Evolutionary conservation across 2,113 vertebrate species (phyloP).

Genomic region (Cebus imitator): DNA sequence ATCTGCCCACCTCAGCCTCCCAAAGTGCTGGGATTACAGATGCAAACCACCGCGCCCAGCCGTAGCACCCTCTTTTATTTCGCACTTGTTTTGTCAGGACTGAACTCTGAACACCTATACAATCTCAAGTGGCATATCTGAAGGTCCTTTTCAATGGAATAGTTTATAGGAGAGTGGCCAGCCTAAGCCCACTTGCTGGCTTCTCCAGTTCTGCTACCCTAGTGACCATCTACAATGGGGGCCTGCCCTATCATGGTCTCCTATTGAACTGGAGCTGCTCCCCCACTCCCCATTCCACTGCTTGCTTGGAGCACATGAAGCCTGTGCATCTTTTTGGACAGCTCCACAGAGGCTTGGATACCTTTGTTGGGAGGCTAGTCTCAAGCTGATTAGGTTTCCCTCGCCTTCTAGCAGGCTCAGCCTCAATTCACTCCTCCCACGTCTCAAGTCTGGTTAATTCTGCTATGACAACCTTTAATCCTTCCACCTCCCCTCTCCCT

Average conservation of each 20-base stretch:
- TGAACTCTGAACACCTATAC: not conserved
- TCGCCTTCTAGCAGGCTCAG: not conserved
- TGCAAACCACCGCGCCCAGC: no score
- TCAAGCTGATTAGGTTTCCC: not conserved
- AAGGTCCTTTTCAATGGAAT: not conserved
- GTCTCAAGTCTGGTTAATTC: not conserved
- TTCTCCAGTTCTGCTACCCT: not conserved
- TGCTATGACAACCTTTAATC: not conserved
- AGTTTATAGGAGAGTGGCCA: not conserved
- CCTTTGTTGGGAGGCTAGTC: not conserved
- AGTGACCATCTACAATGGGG: not conserved
- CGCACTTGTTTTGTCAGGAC: not conserved
- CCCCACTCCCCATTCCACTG: not conserved
- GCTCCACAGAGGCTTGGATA: not conserved
- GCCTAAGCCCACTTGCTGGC: not conserved
- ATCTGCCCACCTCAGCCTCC: no score
- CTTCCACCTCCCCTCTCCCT: not conserved
- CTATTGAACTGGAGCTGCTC: not conserved
- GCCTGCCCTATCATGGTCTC: not conserved
- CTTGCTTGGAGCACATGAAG: not conserved
- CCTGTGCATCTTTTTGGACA: not conserved
- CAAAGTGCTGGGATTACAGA: no score
- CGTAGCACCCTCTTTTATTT: not conserved
- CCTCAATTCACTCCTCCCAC: not conserved
- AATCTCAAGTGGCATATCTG: not conserved